phyloP scores from a whole-genome alignment of 2,113 vertebrate genomes.

The Elephantulus edwardii region DNA sequence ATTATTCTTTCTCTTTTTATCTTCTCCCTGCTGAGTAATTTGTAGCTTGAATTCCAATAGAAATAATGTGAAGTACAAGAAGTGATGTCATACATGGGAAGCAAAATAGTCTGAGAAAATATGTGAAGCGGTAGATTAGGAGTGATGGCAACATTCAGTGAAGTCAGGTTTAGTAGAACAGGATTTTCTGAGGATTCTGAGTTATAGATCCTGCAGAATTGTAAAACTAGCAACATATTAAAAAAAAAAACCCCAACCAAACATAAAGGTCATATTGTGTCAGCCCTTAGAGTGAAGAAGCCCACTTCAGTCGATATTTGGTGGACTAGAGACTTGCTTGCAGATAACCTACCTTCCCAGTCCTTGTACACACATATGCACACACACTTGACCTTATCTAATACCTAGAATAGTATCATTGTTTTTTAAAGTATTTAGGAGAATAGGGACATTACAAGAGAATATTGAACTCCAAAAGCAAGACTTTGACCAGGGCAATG shows the following conservation, averaged over 20 bases:
- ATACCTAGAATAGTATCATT: background rate
- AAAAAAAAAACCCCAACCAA: too few species aligned
- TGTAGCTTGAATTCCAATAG: background rate
- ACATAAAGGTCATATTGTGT: too few species aligned
- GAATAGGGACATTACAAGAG: background rate
- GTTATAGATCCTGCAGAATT: background rate
- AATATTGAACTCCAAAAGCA: background rate
- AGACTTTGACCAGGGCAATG: too few species aligned
- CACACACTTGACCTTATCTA: background rate
- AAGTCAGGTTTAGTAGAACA: background rate
- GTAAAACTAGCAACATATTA: too few species aligned
- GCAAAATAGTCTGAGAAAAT: conserved; percentile 13
- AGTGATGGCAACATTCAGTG: background rate
- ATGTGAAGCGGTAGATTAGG: background rate
- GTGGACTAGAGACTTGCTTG: background rate
- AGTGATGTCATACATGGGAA: background rate
- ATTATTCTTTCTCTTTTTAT: background rate
- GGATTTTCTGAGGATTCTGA: background rate
- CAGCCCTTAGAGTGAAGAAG: too few species aligned
- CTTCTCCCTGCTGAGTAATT: too few species aligned
- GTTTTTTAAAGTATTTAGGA: background rate
- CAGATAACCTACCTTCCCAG: background rate
- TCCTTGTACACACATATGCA: too few species aligned
- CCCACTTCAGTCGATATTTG: background rate
- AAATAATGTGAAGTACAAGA: background rate